Conservation (phyloP, 2,888 invertebrate genomes). For the Dilophus febrilis region DNA sequence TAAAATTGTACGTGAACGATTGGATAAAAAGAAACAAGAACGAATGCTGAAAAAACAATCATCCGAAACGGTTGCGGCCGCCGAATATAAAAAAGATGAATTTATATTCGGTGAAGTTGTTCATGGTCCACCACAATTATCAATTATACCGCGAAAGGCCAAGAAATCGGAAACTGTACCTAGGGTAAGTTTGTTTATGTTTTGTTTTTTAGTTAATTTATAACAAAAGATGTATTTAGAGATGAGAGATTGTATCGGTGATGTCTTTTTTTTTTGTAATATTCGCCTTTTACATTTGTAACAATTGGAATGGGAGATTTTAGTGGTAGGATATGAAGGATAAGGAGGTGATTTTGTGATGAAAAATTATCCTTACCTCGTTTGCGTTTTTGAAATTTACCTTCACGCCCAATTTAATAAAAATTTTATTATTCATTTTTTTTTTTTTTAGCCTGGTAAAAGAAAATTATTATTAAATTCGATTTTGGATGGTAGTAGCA, state of each 20-base stretch:
- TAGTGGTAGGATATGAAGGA: too few species aligned
- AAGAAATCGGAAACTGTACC: constrained; percentile 26
- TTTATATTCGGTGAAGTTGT: constrained; percentile 59
- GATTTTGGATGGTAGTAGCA: neutral
- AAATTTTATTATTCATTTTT: constrained; percentile 5
- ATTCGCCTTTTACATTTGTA: too few species aligned
- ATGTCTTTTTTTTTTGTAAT: too few species aligned
- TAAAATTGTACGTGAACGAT: constrained; percentile 5
- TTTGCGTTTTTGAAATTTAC: constrained; percentile 5
- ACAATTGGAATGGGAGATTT: too few species aligned
- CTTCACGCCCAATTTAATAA: neutral
- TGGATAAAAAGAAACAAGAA: constrained; percentile 9
- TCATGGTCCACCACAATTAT: constrained; percentile 52
- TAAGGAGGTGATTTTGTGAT: too few species aligned
- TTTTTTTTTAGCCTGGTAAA: constrained; percentile 40
- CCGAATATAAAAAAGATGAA: constrained; percentile 43
- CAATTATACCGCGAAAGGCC: constrained; percentile 34
- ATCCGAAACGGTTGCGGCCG: constrained; percentile 22
- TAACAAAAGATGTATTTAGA: neutral
- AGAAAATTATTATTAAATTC: constrained; percentile 38
- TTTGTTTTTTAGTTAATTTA: neutral
- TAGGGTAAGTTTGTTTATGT: constrained; percentile 22
- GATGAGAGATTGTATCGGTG: too few species aligned
- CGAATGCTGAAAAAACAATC: constrained; percentile 15
- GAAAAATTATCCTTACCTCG: too few species aligned